These are phyloP conservation scores for Pteronotus mesoamericanus DNA, from an alignment of 2,797 vertebrate species.

Conservation along the genomic window DNA sequence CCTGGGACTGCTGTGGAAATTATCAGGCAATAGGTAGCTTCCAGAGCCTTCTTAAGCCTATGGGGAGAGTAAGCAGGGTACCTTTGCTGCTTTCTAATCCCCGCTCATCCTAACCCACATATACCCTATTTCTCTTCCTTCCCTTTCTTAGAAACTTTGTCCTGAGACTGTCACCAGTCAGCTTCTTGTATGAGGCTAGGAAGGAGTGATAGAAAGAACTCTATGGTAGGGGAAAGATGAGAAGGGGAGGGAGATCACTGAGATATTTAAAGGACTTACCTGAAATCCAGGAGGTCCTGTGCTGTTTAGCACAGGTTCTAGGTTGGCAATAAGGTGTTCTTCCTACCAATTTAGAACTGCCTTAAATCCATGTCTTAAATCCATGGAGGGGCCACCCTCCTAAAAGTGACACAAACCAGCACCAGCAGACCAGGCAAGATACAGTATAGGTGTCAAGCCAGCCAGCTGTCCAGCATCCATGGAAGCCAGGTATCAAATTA, in stretches of 20 bases:
- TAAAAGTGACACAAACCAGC: slow-evolving; percentile 11
- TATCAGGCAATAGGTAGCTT: not conserved
- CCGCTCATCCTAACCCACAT: not conserved
- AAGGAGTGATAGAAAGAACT: not conserved
- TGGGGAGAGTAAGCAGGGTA: not conserved
- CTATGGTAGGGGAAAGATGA: not conserved
- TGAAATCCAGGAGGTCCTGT: not conserved
- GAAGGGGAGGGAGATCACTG: not conserved
- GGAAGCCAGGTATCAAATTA: not conserved
- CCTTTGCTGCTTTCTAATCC: not conserved
- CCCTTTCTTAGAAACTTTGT: slow-evolving; percentile 3
- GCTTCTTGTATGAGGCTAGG: not conserved
- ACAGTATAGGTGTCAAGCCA: not conserved
- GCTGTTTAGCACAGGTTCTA: not conserved
- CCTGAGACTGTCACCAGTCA: not conserved
- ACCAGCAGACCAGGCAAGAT: not conserved
- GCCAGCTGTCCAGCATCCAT: not conserved
- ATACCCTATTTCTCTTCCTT: not conserved
- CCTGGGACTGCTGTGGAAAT: not conserved
- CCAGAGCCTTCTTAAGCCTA: not conserved
- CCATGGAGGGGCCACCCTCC: not conserved
- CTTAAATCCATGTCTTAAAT: slow-evolving; percentile 3
- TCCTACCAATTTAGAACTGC: not conserved
- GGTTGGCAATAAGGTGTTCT: not conserved
- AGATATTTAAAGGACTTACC: not conserved